Base-by-base conservation (phyloP, 2,888 invertebrate species). In the Scaeva pyrastri region DNA sequence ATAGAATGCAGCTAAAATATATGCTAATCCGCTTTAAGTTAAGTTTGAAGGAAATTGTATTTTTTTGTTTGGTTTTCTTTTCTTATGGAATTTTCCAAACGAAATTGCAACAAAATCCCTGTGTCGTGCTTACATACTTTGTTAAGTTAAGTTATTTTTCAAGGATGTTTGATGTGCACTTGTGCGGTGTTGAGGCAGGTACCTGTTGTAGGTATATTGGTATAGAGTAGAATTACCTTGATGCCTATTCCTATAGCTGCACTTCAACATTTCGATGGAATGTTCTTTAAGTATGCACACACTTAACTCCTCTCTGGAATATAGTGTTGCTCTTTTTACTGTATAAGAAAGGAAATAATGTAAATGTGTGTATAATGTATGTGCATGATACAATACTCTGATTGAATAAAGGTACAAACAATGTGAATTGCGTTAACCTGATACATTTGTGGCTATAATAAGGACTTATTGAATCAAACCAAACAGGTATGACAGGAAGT, bases 101-200 rank as follows among this genome's bases (percentile, higher is more conserved):
- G 12, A 39, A 5, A 11, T 21, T 56, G 8, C 56, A 56, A 56
- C 36, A 36, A 58, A 36, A 16, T 7, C 8, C 11, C 10, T 39
- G 10, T 39, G 39, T 36, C 5, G 60, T 36, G 39, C 23, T 45
- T 39, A 55, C 64, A 66, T 50, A 55, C 64, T 71, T 50, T 81
- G 75, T 81, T 75, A 66, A 71, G 75, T 81, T 75, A 66, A 71
- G 76, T 39, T 75, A 45, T 56, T 64, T 64, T 76, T 66, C 56
- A 72, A 75, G 64, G 39, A 66, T 66, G 70, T 70, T 45, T 19
- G 11, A 48, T 12, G 7, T 36, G 48, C 16, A 48, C 19, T 16
- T 48, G 14, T 10, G 10, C 19, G 10, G 48, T 7, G 7, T 12
- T 48, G 19, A 31, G 31, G 31, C n/a, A n/a, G n/a, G 8, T 5